Percentiles rank a stretch among this genome's conserved stretches.
Conservation (phyloP, 2,888 invertebrate genomes). For the Apotomis capreana region DNA sequence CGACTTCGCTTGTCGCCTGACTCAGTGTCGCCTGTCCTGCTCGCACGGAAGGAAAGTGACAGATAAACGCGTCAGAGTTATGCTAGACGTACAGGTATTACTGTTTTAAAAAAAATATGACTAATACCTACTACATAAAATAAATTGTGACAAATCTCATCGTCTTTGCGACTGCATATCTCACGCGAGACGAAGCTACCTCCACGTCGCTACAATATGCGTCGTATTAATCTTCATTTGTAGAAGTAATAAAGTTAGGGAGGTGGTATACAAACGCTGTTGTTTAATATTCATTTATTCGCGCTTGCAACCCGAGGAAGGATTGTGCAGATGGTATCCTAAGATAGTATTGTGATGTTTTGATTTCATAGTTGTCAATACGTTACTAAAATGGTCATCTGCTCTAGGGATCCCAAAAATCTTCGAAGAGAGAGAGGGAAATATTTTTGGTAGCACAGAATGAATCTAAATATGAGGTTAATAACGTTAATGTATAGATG, state of each 20-base stretch:
- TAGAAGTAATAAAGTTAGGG: slow-evolving; percentile 16
- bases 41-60: too few species aligned
- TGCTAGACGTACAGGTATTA: neutral
- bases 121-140: neutral
- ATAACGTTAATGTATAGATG: too few species aligned
- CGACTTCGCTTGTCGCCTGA: too few species aligned
- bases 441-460: too few species aligned
- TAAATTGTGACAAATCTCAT: slow-evolving; percentile 19
- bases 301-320: neutral
- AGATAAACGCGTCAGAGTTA: too few species aligned
- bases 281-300: slow-evolving; percentile 4
- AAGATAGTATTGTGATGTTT: too few species aligned
- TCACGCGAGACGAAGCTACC: slow-evolving; percentile 9
- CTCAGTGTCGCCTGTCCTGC: too few species aligned
- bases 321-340: neutral
- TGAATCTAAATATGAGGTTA: too few species aligned
- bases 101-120: slow-evolving; percentile 9
- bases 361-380: too few species aligned
- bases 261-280: neutral
- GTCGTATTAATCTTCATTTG: slow-evolving; percentile 26
- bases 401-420: too few species aligned
- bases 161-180: slow-evolving; percentile 18
- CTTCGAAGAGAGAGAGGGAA: too few species aligned
- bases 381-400: too few species aligned
- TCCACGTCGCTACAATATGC: neutral